Base-by-base conservation (phyloP, 2,113 vertebrate species). In the Malaclemys terrapin region DNA sequence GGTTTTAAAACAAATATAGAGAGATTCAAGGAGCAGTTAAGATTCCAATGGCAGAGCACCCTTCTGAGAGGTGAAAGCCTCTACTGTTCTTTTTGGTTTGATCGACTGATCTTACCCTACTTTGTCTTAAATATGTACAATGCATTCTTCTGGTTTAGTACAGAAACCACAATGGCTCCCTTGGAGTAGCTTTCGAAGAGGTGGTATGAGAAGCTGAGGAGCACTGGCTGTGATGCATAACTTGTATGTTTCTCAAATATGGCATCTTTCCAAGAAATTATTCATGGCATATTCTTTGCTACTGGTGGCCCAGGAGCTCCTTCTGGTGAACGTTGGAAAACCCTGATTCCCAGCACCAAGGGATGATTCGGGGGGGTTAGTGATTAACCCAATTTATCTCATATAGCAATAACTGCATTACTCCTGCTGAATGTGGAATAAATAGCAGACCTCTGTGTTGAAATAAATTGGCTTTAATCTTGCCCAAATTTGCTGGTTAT, bases 321-420 rank as follows among this genome's bases (percentile, higher is more conserved):
- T 72, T 90, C 87, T 89, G 2, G 20, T 81, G 72, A n/a, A 49
- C 20, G 81, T 2, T 95, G 91, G 92, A 42, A 78, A 93, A 47
- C 78, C 3, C 0, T 0, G 57, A 82, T 79, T 89, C 90, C 90
- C 85, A 84, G 89, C 92, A 79, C 75, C 91, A 79, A 84, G 89
- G 65, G 65, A 38, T 47, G 72, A 38, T 85, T 65, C 65, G 85
- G 50, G 16, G 52, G 53, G 79, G 75, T 96, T 89, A 89, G 62
- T 65, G 80, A 89, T 92, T 79, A 72, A 52, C 95, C 83, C 89
- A 42, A 85, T 93, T 94, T 90, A 83, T 47, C 89, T 91, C 57
- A 35, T 1, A 93, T 47, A 97, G 96, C 95, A 97, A 96, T 98
- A 97, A 96, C 85, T 87, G 82, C 93, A 50, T 89, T 69, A 88